A percentile compares a stretch with the other conserved stretches of the same genome.
phyloP scores from a whole-genome alignment of 2,113 vertebrate species.

The Dasyurus viverrinus region DNA sequence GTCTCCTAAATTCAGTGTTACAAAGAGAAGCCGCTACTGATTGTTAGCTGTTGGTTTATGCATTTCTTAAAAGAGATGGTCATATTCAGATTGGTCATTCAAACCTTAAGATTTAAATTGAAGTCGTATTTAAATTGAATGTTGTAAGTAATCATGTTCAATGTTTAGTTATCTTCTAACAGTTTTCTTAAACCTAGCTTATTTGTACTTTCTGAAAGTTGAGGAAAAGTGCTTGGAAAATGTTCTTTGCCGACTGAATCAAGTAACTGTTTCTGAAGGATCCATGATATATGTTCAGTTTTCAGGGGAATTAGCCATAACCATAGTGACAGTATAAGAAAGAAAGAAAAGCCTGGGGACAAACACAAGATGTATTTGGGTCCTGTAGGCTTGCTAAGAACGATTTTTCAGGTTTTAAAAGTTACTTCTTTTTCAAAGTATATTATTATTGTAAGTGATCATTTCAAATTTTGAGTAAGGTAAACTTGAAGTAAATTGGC shows the following conservation, averaged over 20 bases:
- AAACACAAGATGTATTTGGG: not conserved
- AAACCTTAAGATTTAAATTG: slow-evolving; percentile 52
- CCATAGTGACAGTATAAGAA: slow-evolving; percentile 58
- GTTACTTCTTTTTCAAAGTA: slow-evolving; percentile 36
- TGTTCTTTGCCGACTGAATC: slow-evolving; percentile 69
- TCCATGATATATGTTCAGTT: slow-evolving; percentile 29
- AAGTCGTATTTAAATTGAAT: slow-evolving; percentile 61
- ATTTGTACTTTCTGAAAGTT: slow-evolving; percentile 53
- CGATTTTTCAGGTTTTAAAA: not conserved
- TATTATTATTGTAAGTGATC: slow-evolving; percentile 39
- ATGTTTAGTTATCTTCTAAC: slow-evolving; percentile 70
- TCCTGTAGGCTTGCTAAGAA: slow-evolving; percentile 8
- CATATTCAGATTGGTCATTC: slow-evolving; percentile 67
- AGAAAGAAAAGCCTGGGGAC: not conserved
- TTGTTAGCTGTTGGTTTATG: slow-evolving; percentile 54
- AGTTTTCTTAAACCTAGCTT: slow-evolving; percentile 52
- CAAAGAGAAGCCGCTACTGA: slow-evolving; percentile 29
- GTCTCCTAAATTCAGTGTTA: slow-evolving; percentile 51
- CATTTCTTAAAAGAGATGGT: slow-evolving; percentile 38
- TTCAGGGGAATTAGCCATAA: slow-evolving; percentile 13
- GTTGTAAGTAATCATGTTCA: slow-evolving; percentile 71
- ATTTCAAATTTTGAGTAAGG: slow-evolving; percentile 60
- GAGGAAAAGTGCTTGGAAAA: slow-evolving; percentile 59
- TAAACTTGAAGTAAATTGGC: slow-evolving; percentile 49
- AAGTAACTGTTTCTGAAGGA: slow-evolving; percentile 25